Evolutionary conservation across 2,113 vertebrate genomes (phyloP).

Genomic region (Ctenodactylus gundi): DNA sequence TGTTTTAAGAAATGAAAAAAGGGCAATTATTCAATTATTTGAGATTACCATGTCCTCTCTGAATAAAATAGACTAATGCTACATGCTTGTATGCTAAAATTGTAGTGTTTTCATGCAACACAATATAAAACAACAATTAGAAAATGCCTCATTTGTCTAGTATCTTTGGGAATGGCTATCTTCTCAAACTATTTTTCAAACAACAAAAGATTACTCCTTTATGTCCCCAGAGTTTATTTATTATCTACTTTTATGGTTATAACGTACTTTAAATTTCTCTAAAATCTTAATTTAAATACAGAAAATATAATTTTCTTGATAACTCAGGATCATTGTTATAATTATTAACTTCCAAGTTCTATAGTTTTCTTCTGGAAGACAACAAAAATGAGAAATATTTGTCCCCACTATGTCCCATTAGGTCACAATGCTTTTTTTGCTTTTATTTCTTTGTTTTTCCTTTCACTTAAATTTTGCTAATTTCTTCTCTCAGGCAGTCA

Average conservation of each 20-base stretch:
- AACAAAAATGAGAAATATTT: background rate
- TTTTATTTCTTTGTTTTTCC: background rate
- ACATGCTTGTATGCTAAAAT: background rate
- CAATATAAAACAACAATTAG: slow-evolving; percentile 18
- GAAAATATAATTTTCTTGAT: background rate
- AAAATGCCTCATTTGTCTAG: background rate
- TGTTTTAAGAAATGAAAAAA: slow-evolving; percentile 4
- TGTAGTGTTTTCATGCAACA: background rate
- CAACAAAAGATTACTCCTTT: background rate
- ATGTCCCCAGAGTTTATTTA: background rate
- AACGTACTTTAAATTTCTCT: background rate
- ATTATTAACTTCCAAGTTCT: background rate
- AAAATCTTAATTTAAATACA: background rate
- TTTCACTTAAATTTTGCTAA: background rate
- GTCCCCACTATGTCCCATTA: background rate
- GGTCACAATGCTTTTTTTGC: background rate
- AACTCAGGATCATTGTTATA: background rate
- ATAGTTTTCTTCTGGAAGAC: background rate
- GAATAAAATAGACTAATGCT: background rate
- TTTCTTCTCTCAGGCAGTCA: background rate
- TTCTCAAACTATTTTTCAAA: slow-evolving; percentile 3
- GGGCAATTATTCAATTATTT: background rate
- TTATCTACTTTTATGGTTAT: background rate
- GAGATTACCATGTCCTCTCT: background rate
- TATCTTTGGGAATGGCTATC: background rate